These are phyloP conservation scores for Acrobasis consociella DNA, from an alignment of 2,888 invertebrate genomes.

Conservation along the genomic window DNA sequence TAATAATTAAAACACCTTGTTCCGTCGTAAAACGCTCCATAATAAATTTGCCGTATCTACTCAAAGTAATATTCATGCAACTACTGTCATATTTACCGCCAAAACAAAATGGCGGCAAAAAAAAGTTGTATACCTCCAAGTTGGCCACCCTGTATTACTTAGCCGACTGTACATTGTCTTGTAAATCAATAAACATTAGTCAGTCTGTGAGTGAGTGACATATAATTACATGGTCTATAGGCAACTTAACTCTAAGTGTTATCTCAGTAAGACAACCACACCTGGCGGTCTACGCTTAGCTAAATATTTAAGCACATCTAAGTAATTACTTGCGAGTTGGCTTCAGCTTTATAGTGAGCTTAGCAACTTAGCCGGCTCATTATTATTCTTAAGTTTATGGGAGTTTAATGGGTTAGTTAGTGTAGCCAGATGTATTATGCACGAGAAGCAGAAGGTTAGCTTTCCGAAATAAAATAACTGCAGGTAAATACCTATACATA, in stretches of 20 bases:
- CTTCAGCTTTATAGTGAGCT: constrained; percentile 20
- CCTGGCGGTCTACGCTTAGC: constrained; percentile 6
- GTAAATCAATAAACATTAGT: too few relatives aligned
- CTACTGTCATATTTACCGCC: too few relatives aligned
- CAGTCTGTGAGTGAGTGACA: too few relatives aligned
- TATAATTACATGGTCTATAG: background rate
- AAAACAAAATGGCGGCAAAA: too few relatives aligned
- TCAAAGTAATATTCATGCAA: too few relatives aligned
- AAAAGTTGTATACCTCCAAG: too few relatives aligned
- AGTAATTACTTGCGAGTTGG: constrained; percentile 20
- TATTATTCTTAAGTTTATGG: constrained; percentile 7
- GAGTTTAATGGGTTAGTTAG: constrained; percentile 1
- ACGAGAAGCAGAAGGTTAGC: background rate
- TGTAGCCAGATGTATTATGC: background rate
- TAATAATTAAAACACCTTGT: too few relatives aligned
- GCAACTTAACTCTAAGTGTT: background rate
- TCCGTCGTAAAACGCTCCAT: too few relatives aligned
- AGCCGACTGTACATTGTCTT: too few relatives aligned
- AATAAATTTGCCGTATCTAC: too few relatives aligned
- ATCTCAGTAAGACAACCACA: constrained; percentile 8
- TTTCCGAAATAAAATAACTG: background rate
- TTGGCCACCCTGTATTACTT: too few relatives aligned
- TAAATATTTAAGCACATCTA: constrained; percentile 21
- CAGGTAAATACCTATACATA: too few relatives aligned
- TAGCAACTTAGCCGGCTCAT: constrained; percentile 4